Conservation (phyloP, 2,797 vertebrate genomes). For the Decapterus maruadsi region DNA sequence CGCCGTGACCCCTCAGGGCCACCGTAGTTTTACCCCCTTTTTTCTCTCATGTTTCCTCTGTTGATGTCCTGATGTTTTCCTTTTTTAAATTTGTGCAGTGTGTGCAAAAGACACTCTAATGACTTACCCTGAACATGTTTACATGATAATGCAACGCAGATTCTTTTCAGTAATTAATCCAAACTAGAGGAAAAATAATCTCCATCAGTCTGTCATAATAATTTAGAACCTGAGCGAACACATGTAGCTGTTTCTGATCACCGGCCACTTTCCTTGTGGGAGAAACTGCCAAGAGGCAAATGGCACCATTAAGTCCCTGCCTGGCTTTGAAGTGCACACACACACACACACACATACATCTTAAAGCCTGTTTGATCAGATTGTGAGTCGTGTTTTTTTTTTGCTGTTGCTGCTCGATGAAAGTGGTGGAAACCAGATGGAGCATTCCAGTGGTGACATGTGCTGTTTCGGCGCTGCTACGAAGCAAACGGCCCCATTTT, state of each 20-base stretch:
- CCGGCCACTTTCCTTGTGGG: background rate
- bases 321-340: background rate
- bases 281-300: constrained; percentile 20
- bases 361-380: constrained; percentile 14
- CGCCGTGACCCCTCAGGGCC: too few species aligned
- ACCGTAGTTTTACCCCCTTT: too few species aligned
- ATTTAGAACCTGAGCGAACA: background rate
- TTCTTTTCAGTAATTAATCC: background rate
- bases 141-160: background rate
- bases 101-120: background rate
- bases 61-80: background rate
- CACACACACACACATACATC: background rate
- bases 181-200: constrained; percentile 4
- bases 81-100: background rate
- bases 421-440: constrained; percentile 42
- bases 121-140: background rate
- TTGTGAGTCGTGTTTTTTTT: constrained; percentile 28
- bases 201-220: background rate
- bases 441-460: constrained; percentile 50
- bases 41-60: background rate
- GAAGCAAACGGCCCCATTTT: constrained; percentile 2
- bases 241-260: background rate
- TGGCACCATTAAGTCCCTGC: background rate
- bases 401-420: constrained; percentile 10
- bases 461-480: constrained; percentile 14